These are phyloP conservation scores for Erinaceus europaeus DNA, from an alignment of 2,113 vertebrate genomes.

Conservation along the genomic window DNA sequence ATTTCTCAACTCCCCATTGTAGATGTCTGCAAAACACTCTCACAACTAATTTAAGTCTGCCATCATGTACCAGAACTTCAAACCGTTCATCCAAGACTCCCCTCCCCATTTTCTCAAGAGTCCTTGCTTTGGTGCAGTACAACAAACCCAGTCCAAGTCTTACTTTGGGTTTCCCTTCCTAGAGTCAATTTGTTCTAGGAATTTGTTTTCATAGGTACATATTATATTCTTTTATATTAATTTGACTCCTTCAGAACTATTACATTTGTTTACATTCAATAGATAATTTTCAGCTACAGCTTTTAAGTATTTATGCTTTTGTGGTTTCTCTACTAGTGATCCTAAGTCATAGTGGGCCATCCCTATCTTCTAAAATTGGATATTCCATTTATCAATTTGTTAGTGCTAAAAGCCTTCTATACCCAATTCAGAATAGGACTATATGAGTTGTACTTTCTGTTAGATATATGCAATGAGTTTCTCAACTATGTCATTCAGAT, in stretches of 20 bases:
- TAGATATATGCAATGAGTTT: background rate
- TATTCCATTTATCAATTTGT: background rate
- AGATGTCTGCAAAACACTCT: too few relatives aligned
- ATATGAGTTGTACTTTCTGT: background rate
- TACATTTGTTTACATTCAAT: slow-evolving; percentile 19
- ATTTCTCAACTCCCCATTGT: too few relatives aligned
- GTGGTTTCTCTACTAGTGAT: background rate
- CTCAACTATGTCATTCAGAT: background rate
- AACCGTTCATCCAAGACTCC: too few relatives aligned
- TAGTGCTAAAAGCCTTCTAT: background rate
- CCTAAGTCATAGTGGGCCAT: background rate
- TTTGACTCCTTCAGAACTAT: background rate
- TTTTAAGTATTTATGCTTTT: background rate
- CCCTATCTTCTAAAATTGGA: background rate
- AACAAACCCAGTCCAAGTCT: too few relatives aligned
- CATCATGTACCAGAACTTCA: too few relatives aligned
- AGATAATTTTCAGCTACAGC: background rate
- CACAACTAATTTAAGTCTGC: too few relatives aligned
- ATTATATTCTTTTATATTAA: background rate
- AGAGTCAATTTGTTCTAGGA: background rate
- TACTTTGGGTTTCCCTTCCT: too few relatives aligned
- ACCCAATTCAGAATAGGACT: background rate
- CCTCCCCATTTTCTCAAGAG: too few relatives aligned
- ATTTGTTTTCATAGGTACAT: background rate
- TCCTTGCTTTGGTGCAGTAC: too few relatives aligned